Conservation (phyloP, 2,113 vertebrate genomes). For the Trichomycterus rosablanca region DNA sequence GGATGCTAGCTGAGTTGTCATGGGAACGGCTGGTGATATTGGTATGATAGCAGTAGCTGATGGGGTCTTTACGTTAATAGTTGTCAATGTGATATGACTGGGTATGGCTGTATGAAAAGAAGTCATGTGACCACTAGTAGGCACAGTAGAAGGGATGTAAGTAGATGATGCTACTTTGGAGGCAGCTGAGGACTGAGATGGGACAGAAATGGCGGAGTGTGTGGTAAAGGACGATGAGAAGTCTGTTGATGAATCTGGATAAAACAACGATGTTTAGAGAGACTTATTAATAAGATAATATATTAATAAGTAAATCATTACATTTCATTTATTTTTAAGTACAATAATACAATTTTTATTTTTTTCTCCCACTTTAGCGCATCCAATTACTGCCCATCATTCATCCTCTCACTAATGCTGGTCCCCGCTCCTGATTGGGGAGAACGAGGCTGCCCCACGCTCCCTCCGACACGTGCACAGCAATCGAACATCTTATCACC, state of each 20-base stretch:
- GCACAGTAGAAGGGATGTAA: neutral
- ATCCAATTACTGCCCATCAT: too few relatives aligned
- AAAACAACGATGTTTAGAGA: too few relatives aligned
- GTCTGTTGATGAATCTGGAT: slow-evolving; percentile 4
- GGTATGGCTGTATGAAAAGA: neutral
- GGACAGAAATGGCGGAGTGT: neutral
- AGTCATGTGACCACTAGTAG: slow-evolving; percentile 8
- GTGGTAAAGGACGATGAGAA: neutral
- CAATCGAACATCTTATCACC: too few relatives aligned
- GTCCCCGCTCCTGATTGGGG: too few relatives aligned
- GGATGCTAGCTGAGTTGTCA: slow-evolving; percentile 3
- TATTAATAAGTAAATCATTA: too few relatives aligned
- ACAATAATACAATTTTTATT: too few relatives aligned
- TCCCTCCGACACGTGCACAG: too few relatives aligned
- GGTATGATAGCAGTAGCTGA: neutral
- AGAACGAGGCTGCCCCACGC: too few relatives aligned
- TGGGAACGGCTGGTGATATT: neutral
- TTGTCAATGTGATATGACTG: neutral
- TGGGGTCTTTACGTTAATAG: neutral
- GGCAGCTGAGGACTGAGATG: neutral
- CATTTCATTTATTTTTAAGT: too few relatives aligned
- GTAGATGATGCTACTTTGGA: neutral
- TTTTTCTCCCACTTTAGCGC: too few relatives aligned
- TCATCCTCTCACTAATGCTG: too few relatives aligned
- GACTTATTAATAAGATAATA: too few relatives aligned